Evolutionary conservation across 2,888 invertebrate genomes (phyloP).

Genomic region (Lottia scabra): DNA sequence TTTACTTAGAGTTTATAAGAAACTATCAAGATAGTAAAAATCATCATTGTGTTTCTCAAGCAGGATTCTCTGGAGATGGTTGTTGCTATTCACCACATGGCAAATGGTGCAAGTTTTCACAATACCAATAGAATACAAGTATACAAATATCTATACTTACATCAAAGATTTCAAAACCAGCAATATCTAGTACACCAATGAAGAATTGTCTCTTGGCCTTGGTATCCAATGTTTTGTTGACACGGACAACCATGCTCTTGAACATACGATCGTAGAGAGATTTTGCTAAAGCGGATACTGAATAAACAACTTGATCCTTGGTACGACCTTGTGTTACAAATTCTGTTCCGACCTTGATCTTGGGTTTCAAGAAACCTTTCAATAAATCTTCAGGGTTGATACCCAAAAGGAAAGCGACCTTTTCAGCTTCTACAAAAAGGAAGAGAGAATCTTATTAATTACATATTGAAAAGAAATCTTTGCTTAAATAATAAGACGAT

Average conservation of each 20-base stretch:
- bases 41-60: no score
- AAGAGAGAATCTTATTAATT: no score
- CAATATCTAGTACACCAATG: constrained; percentile 99
- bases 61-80: constrained; percentile 71
- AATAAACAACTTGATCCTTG: constrained; percentile 78
- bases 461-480: no score
- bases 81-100: no score
- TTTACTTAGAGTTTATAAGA: no score
- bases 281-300: constrained; percentile 70
- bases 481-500: no score
- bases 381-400: constrained; percentile 88
- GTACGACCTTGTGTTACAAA: constrained; percentile 99
- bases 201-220: constrained; percentile 98
- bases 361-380: constrained; percentile 84
- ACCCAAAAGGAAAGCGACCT: constrained; percentile 91
- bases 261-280: constrained; percentile 71
- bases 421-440: constrained; percentile 80
- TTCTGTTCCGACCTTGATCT: constrained; percentile 96
- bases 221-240: constrained; percentile 99
- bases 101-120: no score
- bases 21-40: no score
- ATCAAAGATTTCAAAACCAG: constrained; percentile 99
- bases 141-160: constrained; percentile 43
- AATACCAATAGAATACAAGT: no score
- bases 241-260: constrained; percentile 94